A percentile compares a stretch with the other conserved stretches of the same genome.
Conservation (phyloP, 1,140 invertebrate species). For the Drosophila nasuta region DNA sequence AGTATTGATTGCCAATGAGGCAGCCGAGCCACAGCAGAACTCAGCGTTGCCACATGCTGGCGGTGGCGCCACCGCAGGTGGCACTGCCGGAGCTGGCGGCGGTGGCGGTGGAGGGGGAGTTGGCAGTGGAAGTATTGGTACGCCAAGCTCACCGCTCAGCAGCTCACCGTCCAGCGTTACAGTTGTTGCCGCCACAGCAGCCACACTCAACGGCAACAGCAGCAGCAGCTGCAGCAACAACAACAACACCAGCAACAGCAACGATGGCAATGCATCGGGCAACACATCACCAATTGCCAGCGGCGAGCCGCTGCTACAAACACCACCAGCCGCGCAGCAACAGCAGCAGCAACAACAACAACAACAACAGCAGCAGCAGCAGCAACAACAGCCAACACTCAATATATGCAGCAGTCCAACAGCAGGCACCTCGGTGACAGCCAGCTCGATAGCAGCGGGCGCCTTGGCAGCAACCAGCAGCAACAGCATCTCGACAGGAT, state of each 20-base stretch:
- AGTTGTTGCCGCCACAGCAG: slow-evolving; percentile 69
- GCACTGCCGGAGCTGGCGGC: slow-evolving; percentile 46
- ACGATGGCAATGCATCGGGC: slow-evolving; percentile 66
- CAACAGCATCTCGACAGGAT: slow-evolving; percentile 56
- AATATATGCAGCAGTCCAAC: slow-evolving; percentile 43
- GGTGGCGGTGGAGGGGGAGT: slow-evolving; percentile 58
- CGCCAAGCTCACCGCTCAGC: slow-evolving; percentile 65
- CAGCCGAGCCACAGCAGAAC: slow-evolving; percentile 74
- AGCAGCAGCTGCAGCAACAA: slow-evolving; percentile 58
- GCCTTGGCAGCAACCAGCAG: slow-evolving; percentile 70
- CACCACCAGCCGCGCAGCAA: slow-evolving; percentile 60
- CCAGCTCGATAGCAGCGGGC: slow-evolving; percentile 73
- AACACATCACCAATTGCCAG: slow-evolving; percentile 74
- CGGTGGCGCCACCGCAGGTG: slow-evolving; percentile 52
- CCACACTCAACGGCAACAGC: slow-evolving; percentile 79
- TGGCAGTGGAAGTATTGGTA: slow-evolving; percentile 38
- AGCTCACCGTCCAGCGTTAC: slow-evolving; percentile 76
- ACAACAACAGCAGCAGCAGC: slow-evolving; percentile 46
- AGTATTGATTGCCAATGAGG: slow-evolving; percentile 84
- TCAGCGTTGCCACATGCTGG: slow-evolving; percentile 63
- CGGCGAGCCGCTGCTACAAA: slow-evolving; percentile 70
- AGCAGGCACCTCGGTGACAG: slow-evolving; percentile 72
- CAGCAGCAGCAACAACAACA: slow-evolving; percentile 56
- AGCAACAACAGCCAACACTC: slow-evolving; percentile 32
- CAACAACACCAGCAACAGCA: slow-evolving; percentile 50